Percentiles rank a stretch among this genome's conserved stretches.
phyloP scores from a whole-genome alignment of 2,797 vertebrate genomes.

The Brachyrhaphis roseni region DNA sequence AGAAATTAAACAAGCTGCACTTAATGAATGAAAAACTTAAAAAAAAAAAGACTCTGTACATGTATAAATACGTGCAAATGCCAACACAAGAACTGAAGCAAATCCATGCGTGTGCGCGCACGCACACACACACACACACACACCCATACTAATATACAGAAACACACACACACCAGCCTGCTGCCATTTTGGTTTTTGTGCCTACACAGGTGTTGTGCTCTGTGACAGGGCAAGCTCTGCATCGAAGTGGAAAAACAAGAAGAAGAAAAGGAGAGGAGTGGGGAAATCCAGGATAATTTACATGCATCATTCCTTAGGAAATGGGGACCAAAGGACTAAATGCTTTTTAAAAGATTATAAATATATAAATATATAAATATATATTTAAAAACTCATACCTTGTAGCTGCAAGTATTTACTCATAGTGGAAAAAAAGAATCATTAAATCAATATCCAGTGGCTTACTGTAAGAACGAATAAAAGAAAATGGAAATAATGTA shows the following conservation, averaged over 20 bases:
- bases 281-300: constrained; percentile 91
- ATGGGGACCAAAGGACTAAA: constrained; percentile 99
- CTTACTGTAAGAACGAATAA: constrained; percentile 80
- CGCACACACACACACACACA: constrained; percentile 1
- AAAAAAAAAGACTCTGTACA: constrained; percentile 76
- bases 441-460: constrained; percentile 85
- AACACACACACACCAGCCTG: constrained; percentile 86
- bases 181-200: constrained; percentile 90
- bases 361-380: constrained; percentile 87
- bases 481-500: constrained; percentile 80
- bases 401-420: constrained; percentile 87
- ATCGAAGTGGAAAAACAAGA: constrained; percentile 69
- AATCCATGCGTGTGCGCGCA: constrained; percentile 51
- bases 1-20: constrained; percentile 59
- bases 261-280: constrained; percentile 61
- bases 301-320: constrained; percentile 99
- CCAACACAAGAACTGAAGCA: constrained; percentile 78
- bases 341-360: constrained; percentile 93
- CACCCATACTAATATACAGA: constrained; percentile 60
- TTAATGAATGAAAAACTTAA: constrained; percentile 22
- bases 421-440: constrained; percentile 78
- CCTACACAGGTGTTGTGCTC: constrained; percentile 86
- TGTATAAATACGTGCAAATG: constrained; percentile 82
- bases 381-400: constrained; percentile 85
- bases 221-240: constrained; percentile 83